Percentiles rank a stretch among this genome's conserved stretches.
phyloP scores from a whole-genome alignment of 2,888 invertebrate species.

The Sturmia bella region DNA sequence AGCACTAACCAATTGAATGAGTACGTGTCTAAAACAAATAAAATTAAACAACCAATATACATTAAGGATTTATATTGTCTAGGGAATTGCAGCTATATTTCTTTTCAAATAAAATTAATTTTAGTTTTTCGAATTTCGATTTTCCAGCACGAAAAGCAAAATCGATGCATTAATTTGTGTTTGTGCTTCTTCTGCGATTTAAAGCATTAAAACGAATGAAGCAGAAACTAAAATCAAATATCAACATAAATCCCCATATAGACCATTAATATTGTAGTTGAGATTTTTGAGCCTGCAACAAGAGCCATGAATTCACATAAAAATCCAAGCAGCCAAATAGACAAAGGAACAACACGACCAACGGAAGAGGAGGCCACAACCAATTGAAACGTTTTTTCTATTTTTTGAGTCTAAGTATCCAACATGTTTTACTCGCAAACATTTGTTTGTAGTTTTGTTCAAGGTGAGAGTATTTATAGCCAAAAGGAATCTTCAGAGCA shows the following conservation, averaged over 20 bases:
- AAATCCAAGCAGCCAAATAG: conserved; percentile 18
- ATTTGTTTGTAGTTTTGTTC: no score
- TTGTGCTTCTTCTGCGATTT: background rate
- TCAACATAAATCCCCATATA: conserved; percentile 62
- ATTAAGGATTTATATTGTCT: conserved; percentile 50
- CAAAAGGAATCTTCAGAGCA: no score
- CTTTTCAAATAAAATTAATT: conserved; percentile 59
- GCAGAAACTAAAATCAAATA: conserved; percentile 65
- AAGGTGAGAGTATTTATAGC: no score
- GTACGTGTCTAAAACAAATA: conserved; percentile 11
- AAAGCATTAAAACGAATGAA: conserved; percentile 56
- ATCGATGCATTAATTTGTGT: background rate
- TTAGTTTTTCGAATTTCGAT: conserved; percentile 5
- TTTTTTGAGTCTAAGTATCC: no score
- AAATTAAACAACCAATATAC: conserved; percentile 9
- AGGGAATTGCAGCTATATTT: conserved; percentile 52
- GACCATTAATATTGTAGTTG: conserved; percentile 63
- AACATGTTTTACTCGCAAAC: no score
- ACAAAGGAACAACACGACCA: conserved; percentile 11
- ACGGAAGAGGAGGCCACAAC: background rate
- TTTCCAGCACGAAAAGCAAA: background rate
- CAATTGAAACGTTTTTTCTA: no score
- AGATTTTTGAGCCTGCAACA: conserved; percentile 53
- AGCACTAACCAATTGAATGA: background rate
- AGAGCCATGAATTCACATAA: background rate